phyloP scores from a whole-genome alignment of 2,113 vertebrate species.

The Sinocyclocheilus grahami region DNA sequence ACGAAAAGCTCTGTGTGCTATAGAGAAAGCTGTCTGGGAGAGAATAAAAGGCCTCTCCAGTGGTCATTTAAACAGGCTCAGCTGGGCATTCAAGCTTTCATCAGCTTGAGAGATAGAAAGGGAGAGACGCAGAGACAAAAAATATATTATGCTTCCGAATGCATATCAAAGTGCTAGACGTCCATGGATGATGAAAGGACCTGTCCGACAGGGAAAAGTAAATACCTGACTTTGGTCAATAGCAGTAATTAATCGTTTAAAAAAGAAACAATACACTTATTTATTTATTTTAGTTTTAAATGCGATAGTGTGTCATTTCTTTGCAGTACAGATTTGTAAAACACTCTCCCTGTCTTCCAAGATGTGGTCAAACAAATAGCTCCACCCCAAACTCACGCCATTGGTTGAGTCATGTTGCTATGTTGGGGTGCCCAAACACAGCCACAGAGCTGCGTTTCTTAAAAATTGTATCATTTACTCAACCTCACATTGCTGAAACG shows the following conservation, averaged over 20 bases:
- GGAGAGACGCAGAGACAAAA: not conserved
- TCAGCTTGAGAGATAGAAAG: conserved; percentile 27
- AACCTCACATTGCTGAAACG: not conserved
- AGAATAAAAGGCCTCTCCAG: conserved; percentile 35
- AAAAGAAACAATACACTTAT: not conserved
- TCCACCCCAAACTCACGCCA: not conserved
- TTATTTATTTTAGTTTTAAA: not conserved
- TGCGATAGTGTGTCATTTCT: not conserved
- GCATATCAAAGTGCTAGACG: conserved; percentile 47
- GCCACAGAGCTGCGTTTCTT: not conserved
- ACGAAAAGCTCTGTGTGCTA: conserved; percentile 39
- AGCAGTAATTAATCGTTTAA: not conserved
- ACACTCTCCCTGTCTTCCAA: not conserved
- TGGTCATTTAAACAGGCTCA: conserved; percentile 48
- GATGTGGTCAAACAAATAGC: not conserved
- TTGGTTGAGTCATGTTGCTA: not conserved
- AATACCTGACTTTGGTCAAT: conserved; percentile 27
- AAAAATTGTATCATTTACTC: not conserved
- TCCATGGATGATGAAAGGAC: conserved; percentile 42
- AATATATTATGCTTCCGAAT: conserved; percentile 32
- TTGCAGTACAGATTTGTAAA: not conserved
- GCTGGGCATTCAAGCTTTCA: conserved; percentile 36
- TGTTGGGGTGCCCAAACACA: not conserved
- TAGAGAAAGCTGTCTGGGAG: conserved; percentile 36
- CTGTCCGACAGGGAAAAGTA: conserved; percentile 17